phyloP scores from a whole-genome alignment of 2,888 invertebrate species.

The Lepidochitona cinerea region DNA sequence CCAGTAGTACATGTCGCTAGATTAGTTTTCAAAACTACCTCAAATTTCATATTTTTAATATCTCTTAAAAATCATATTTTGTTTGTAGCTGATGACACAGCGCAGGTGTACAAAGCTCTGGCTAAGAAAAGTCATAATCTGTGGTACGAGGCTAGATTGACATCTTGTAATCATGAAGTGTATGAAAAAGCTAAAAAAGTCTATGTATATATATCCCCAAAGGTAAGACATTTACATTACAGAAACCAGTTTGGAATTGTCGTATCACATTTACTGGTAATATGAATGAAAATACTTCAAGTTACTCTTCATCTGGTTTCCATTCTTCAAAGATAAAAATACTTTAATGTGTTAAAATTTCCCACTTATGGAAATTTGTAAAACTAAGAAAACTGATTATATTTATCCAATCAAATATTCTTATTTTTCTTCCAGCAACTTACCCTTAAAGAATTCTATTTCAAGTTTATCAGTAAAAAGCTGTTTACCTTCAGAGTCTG shows the following conservation, averaged over 20 bases:
- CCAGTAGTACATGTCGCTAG: too few species aligned
- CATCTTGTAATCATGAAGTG: conserved; percentile 77
- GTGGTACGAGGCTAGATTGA: conserved; percentile 84
- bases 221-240: conserved; percentile 68
- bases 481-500: conserved; percentile 92
- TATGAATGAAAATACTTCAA: too few species aligned
- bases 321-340: too few species aligned
- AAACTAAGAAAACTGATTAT: too few species aligned
- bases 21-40: too few species aligned
- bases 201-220: conserved; percentile 90
- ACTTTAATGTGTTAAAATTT: too few species aligned
- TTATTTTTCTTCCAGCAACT: conserved; percentile 77
- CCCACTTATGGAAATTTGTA: too few species aligned
- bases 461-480: conserved; percentile 93
- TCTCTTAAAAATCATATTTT: not conserved
- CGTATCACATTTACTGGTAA: too few species aligned
- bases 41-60: too few species aligned
- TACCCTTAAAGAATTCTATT: conserved; percentile 91
- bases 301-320: too few species aligned
- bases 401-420: too few species aligned
- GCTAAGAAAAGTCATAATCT: conserved; percentile 87
- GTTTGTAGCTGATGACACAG: conserved; percentile 80
- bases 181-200: conserved; percentile 87
- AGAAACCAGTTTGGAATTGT: too few species aligned
- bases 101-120: conserved; percentile 88